These are phyloP conservation scores for Sakesphorus luctuosus DNA, from an alignment of 2,113 vertebrate species.

Conservation along the genomic window DNA sequence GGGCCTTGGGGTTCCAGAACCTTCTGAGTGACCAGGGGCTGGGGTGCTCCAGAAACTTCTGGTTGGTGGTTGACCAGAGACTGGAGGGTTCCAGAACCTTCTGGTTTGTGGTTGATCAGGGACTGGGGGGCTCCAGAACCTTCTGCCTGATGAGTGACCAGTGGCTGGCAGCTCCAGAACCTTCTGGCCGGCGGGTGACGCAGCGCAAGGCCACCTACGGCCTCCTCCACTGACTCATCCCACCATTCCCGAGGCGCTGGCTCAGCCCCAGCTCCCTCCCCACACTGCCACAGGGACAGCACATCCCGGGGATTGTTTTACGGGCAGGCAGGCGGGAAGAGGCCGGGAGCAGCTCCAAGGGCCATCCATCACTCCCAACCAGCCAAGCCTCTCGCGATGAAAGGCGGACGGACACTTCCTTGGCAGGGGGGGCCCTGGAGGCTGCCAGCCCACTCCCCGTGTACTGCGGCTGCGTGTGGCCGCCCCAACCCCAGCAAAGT, in stretches of 20 bases:
- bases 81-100: neutral
- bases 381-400: neutral
- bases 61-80: neutral
- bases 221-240: slow-evolving; percentile 23
- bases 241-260: neutral
- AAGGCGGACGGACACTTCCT: neutral
- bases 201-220: neutral
- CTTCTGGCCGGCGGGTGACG: neutral
- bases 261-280: neutral
- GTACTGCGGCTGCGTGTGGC: neutral
- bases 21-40: neutral
- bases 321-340: neutral
- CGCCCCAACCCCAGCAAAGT: neutral
- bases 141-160: neutral
- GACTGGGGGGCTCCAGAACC: neutral
- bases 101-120: neutral
- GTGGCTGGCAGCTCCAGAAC: neutral
- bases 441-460: neutral
- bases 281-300: neutral
- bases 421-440: neutral
- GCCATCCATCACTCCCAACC: slow-evolving; percentile 24
- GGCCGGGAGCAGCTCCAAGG: slow-evolving; percentile 26
- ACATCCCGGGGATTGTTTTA: neutral
- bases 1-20: neutral
- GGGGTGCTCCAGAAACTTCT: neutral